Base-by-base conservation (phyloP, 37 sponge, comb jelly and placozoan genomes). In the Lycopodina hypogea region DNA sequence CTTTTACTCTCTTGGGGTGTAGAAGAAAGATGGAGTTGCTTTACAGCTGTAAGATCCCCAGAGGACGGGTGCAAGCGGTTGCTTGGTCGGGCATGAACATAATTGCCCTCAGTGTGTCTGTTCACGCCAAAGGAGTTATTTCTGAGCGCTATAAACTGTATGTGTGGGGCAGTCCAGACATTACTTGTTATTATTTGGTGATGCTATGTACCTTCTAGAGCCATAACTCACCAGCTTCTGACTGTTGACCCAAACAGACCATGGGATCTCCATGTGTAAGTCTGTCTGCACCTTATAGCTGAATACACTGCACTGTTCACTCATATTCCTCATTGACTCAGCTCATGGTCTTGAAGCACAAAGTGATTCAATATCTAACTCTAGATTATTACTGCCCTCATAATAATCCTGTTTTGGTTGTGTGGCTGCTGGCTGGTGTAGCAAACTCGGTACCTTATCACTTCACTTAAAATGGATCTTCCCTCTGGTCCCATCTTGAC, bases 161-260 rank as follows among this genome's bases (percentile, higher is more conserved):
- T 9, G 61, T 37, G 3, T 24, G 11, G 1, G 35, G 28, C 2
- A 12, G 9, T 12, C 9, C 48, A 12, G 4, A 45, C 4, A 12
- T 9, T 45, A 12, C 48, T 45, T 12, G 9, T 12, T 45, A 45
- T 45, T 67, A 30, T 36, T 67, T 67, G 39, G 4, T 14, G 19
- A 45, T 71, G 19, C 2, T 29, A 4, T 32, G 4, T 36, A 34
- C 6, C 30, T 19, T 56, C 3, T 74, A 87, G 88, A 0, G 59
- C 69, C 3, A 76, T 8, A 19, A 81, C 40, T 50, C 76, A 77
- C 48, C 82, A 81, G 60, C 52, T 87, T 19, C 60, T 75, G 35
- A 82, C 81, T 1, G 66, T 87, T 76, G 88, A 87, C 77, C 77
- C 83, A 40, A 68, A 87, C 73, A 69, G 88, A 77, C 88, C 88